Conservation (phyloP, 92 coral and sea anemone species). For the Siderastrea radians region DNA sequence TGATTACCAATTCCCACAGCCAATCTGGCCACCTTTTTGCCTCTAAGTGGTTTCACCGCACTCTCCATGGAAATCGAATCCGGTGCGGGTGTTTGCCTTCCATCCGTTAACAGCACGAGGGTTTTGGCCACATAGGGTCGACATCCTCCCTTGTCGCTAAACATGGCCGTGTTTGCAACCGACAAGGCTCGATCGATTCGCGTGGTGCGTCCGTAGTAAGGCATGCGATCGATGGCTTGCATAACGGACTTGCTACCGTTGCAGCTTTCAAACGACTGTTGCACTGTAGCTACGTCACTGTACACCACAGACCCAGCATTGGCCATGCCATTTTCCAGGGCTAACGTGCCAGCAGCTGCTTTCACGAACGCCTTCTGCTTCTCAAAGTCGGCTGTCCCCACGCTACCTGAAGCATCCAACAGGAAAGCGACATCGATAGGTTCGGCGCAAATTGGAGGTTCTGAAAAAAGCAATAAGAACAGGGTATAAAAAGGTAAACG, state of each 20-base stretch:
- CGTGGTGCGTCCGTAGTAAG: constrained; percentile 74
- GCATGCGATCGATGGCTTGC: constrained; percentile 52
- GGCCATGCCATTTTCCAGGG: constrained; percentile 40
- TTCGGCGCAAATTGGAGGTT: constrained; percentile 38
- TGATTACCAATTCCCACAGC: constrained; percentile 75
- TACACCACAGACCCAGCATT: constrained; percentile 63
- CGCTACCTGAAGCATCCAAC: constrained; percentile 70
- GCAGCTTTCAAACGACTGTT: constrained; percentile 28
- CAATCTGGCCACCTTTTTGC: constrained; percentile 62
- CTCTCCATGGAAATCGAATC: constrained; percentile 65
- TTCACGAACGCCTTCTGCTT: constrained; percentile 62
- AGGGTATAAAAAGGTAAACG: no score
- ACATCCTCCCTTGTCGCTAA: constrained; percentile 65
- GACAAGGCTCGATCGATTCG: constrained; percentile 76
- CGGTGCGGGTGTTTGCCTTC: constrained; percentile 69
- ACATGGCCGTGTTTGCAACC: constrained; percentile 64
- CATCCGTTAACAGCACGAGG: constrained; percentile 82
- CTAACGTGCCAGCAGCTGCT: constrained; percentile 45
- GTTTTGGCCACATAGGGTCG: constrained; percentile 75
- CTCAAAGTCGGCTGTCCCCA: constrained; percentile 68
- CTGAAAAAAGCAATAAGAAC: constrained; percentile 2
- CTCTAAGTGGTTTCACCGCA: constrained; percentile 71
- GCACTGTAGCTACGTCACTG: constrained; percentile 62
- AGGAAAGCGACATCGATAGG: constrained; percentile 70
- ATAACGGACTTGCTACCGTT: constrained; percentile 29